Conservation (phyloP, 2,797 vertebrate genomes). For the Muscicapa comitata region DNA sequence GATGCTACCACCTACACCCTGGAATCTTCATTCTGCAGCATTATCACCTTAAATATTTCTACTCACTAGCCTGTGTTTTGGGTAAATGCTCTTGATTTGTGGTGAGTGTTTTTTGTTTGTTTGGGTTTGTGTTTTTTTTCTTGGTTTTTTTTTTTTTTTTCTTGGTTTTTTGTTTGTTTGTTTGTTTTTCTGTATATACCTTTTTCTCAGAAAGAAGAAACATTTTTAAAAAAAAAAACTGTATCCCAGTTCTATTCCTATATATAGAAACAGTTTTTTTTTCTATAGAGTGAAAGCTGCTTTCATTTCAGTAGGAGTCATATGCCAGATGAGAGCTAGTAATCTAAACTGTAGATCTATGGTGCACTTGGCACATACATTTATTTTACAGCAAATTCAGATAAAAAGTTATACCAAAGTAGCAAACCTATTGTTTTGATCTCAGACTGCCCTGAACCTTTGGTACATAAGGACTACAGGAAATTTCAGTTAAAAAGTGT, state of each 20-base stretch:
- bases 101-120: too few relatives aligned
- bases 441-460: neutral
- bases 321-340: neutral
- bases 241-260: neutral
- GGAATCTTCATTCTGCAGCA: neutral
- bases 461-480: neutral
- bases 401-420: neutral
- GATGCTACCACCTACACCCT: accelerated
- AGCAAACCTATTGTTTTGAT: neutral
- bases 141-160: neutral
- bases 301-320: neutral
- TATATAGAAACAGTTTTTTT: neutral
- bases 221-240: neutral
- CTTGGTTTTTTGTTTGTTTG: neutral
- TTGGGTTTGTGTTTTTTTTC: too few relatives aligned
- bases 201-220: neutral
- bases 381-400: neutral
- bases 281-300: neutral
- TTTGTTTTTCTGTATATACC: neutral
- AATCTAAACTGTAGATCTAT: neutral
- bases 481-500: neutral
- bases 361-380: neutral
- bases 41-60: neutral
- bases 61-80: neutral
- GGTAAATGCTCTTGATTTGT: neutral